phyloP scores from a whole-genome alignment of 1,140 invertebrate species.

The Zaprionus gabonicus region DNA sequence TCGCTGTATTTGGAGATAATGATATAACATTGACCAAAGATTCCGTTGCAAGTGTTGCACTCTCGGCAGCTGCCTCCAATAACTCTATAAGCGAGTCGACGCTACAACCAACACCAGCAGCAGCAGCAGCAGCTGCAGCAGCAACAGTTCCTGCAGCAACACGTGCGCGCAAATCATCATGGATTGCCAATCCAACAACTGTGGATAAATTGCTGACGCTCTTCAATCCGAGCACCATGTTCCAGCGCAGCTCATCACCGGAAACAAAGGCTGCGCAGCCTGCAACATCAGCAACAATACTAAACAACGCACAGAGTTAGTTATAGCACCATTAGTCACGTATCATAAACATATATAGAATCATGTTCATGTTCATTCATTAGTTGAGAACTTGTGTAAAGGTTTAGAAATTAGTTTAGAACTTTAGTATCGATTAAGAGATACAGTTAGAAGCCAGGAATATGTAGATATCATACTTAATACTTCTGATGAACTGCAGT shows the following conservation, averaged over 20 bases:
- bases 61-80: conserved; percentile 43
- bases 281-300: conserved; percentile 13
- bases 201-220: conserved; percentile 86
- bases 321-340: conserved; percentile 13
- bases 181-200: conserved; percentile 86
- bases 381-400: neutral
- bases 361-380: neutral
- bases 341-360: conserved; percentile 10
- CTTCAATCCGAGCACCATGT: conserved; percentile 86
- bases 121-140: conserved; percentile 4
- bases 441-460: neutral
- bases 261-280: conserved; percentile 56
- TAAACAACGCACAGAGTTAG: conserved; percentile 65
- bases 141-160: conserved; percentile 58
- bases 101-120: conserved; percentile 14
- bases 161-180: conserved; percentile 86
- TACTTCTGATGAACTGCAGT: too few species aligned
- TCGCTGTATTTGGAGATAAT: conserved; percentile 80
- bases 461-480: neutral
- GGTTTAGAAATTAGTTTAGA: neutral
- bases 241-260: conserved; percentile 83
- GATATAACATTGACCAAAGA: conserved; percentile 82
- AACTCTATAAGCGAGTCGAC: conserved; percentile 12
- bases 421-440: neutral
- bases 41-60: conserved; percentile 57